phyloP scores from a whole-genome alignment of 2,113 vertebrate species.

The Phrynosoma blainvillii region DNA sequence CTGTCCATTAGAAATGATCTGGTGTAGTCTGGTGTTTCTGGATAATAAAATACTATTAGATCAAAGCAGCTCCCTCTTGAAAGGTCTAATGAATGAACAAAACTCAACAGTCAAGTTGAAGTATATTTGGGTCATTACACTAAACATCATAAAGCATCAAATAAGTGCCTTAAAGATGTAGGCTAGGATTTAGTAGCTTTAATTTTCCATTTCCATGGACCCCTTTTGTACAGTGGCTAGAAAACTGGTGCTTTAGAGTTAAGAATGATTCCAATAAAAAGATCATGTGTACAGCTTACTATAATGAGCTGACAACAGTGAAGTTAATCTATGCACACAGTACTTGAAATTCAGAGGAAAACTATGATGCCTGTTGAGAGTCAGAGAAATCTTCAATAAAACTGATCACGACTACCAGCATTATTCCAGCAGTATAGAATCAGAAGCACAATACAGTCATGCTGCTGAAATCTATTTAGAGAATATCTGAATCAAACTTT shows the following conservation, averaged over 20 bases:
- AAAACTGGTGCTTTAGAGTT: not conserved
- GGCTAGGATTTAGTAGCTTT: not conserved
- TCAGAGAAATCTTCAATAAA: slow-evolving; percentile 3
- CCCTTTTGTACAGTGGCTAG: not conserved
- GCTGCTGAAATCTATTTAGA: not conserved
- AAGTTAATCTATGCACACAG: accelerated
- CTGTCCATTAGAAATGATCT: not conserved
- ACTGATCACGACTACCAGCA: not conserved
- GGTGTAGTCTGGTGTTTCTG: not conserved
- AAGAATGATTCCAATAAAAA: accelerated
- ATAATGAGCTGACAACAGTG: accelerated
- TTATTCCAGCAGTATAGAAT: not conserved
- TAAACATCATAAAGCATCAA: not conserved
- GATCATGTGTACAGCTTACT: not conserved
- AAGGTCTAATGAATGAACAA: not conserved
- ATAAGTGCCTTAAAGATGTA: accelerated
- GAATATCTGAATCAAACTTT: not conserved
- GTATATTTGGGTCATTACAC: accelerated
- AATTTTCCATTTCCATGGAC: not conserved
- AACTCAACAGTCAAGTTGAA: not conserved
- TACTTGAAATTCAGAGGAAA: slow-evolving; percentile 20
- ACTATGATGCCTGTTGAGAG: not conserved
- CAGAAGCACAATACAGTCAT: not conserved
- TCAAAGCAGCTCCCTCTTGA: not conserved
- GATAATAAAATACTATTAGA: not conserved